Evolutionary conservation across 2,113 vertebrate genomes (phyloP), one percentile per base, ranked within the genome.

Genomic region (Fregetta grallaria): DNA sequence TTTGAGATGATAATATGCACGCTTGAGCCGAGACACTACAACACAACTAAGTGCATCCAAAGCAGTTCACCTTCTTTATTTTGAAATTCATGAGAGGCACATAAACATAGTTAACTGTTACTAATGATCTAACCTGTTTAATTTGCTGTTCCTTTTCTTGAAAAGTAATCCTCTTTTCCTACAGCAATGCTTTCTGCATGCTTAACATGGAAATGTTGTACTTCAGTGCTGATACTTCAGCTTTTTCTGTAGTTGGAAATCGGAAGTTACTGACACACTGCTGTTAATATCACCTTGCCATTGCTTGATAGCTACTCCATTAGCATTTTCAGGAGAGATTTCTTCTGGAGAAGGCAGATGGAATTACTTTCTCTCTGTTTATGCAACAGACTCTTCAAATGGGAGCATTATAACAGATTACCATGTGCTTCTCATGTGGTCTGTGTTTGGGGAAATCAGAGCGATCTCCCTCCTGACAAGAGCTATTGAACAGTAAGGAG

Each of bases 311-410:
- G 76, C 75, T 53, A 75, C 5, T 42, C 36, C 23, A 81, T 94
- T 95, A 92, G 71, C 49, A 86, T 92, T 92, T 92, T 82, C 42
- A 94, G 80, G 34, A 73, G 58, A 72, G 77, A 91, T 73, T 92
- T 82, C 29, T 79, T 72, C 61, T 19, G 29, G 50, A 87, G 23
- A 40, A 94, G 71, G 73, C 76, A 95, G 86, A 82, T 82, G 62
- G 80, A 96, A 88, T 79, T 76, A 94, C 86, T 45, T 42, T 79
- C 52, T 53, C 36, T 75, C 74, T 93, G 34, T 94, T 93, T 82
- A 95, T 70, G 49, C 75, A 93, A 70, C 45, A 88, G 53, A 58
- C 23, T 61, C 74, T 77, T 94, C 63, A 95, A 72, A 87, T 7
- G 10, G 55, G n/a, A 90, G 29, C 18, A 25, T 50, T 80, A 93